Evolutionary conservation across 2,113 vertebrate species (phyloP).

Genomic region (Strigops habroptila): DNA sequence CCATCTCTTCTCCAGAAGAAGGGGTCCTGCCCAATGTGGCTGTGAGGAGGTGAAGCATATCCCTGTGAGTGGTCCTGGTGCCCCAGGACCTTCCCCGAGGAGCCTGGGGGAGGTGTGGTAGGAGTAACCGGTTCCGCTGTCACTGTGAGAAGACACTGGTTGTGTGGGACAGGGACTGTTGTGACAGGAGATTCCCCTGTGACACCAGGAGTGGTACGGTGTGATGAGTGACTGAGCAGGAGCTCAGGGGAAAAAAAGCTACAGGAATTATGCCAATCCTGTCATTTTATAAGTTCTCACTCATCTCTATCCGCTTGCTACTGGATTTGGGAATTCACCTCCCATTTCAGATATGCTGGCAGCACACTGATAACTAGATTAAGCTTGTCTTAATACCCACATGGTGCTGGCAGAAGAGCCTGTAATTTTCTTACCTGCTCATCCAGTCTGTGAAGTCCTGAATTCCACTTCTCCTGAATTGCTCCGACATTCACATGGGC

Average conservation of each 20-base stretch:
- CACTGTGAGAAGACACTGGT: neutral
- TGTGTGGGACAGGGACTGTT: rapidly evolving
- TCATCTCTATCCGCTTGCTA: rapidly evolving
- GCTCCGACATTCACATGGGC: rapidly evolving
- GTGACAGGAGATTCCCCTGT: neutral
- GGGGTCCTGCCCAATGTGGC: neutral
- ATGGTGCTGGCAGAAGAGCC: neutral
- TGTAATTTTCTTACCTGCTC: neutral
- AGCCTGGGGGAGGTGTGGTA: neutral
- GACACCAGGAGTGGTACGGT: rapidly evolving
- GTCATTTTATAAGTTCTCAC: rapidly evolving
- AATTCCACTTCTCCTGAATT: neutral
- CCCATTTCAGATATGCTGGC: neutral
- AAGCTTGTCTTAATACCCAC: rapidly evolving
- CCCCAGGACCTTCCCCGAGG: neutral
- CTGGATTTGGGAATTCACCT: neutral
- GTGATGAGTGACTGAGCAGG: neutral
- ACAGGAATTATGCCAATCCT: rapidly evolving
- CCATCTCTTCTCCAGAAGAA: too few species aligned
- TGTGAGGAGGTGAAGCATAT: rapidly evolving
- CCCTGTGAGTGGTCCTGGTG: neutral
- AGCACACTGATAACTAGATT: neutral
- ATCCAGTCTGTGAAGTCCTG: neutral
- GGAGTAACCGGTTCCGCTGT: rapidly evolving
- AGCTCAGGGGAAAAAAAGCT: neutral